A percentile compares a stretch with the other conserved stretches of the same genome.
Evolutionary conservation across 1,140 invertebrate species (phyloP).

Genomic region (Caerostris darwini): DNA sequence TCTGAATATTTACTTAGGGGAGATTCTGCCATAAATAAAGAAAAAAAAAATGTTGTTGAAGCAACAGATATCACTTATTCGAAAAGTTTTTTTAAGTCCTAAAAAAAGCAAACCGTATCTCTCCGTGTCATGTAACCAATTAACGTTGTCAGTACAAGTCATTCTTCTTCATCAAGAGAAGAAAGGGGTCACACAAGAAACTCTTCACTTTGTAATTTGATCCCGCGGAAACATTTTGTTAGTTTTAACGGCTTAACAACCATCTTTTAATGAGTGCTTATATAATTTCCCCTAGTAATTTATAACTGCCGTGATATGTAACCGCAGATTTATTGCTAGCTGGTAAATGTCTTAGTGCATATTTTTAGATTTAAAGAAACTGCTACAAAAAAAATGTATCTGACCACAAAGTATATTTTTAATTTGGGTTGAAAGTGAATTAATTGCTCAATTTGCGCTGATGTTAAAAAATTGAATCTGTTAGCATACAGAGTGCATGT

Average conservation of each 20-base stretch:
- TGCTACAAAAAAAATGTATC: too few species aligned
- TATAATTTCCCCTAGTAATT: background rate
- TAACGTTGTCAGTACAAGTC: conserved; percentile 42
- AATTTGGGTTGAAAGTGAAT: too few species aligned
- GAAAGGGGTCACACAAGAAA: background rate
- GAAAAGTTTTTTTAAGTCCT: background rate
- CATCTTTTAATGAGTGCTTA: conserved; percentile 3
- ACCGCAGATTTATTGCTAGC: too few species aligned
- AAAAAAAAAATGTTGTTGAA: background rate
- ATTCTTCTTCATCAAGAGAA: background rate
- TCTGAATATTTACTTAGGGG: too few species aligned
- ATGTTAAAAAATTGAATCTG: too few species aligned
- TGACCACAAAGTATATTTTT: too few species aligned
- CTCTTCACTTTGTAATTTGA: conserved; percentile 25
- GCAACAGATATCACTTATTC: conserved; percentile 9
- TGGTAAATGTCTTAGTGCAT: too few species aligned
- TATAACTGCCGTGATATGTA: too few species aligned
- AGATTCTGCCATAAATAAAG: too few species aligned
- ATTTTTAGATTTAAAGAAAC: too few species aligned
- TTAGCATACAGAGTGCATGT: too few species aligned
- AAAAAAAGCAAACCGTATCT: conserved; percentile 19
- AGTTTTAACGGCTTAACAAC: conserved; percentile 31
- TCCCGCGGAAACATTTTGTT: background rate
- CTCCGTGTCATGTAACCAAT: conserved; percentile 44
- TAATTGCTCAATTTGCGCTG: too few species aligned